Conservation (phyloP, 2,888 invertebrate genomes). For the Meloe dianella region DNA sequence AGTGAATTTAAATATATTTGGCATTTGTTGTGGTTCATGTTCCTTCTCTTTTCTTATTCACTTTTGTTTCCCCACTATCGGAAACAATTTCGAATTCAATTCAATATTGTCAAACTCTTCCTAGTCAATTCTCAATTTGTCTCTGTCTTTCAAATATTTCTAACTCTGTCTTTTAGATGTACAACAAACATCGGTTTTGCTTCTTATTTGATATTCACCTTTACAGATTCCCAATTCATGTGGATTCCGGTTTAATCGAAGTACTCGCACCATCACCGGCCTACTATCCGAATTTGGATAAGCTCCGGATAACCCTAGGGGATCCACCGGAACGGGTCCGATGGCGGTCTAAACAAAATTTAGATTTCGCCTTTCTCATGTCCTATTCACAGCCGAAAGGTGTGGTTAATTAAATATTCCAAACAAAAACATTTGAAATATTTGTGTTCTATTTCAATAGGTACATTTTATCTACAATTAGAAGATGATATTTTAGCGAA, state of each 20-base stretch:
- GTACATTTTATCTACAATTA: slow-evolving; percentile 88
- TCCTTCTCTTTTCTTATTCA: background rate
- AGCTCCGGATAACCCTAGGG: slow-evolving; percentile 78
- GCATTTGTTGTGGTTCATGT: background rate
- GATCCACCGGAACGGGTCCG: slow-evolving; percentile 83
- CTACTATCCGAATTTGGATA: slow-evolving; percentile 87
- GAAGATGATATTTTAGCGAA: slow-evolving; percentile 95
- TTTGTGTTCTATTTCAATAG: slow-evolving; percentile 57
- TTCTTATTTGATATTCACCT: slow-evolving; percentile 29
- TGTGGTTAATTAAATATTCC: slow-evolving; percentile 59
- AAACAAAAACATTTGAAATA: no score
- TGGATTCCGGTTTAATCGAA: slow-evolving; percentile 84
- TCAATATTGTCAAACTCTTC: background rate
- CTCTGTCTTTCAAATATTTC: background rate
- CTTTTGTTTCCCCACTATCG: background rate
- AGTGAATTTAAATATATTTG: slow-evolving; percentile 55
- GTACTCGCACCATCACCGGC: slow-evolving; percentile 83
- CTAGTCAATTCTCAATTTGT: background rate
- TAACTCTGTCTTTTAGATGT: slow-evolving; percentile 16
- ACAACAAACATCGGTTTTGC: slow-evolving; percentile 23
- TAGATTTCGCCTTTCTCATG: slow-evolving; percentile 94
- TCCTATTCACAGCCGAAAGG: slow-evolving; percentile 88
- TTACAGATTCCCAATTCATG: slow-evolving; percentile 74
- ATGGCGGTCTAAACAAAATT: slow-evolving; percentile 95
- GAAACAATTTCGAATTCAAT: slow-evolving; percentile 22